These are phyloP conservation scores for Numenius arquata DNA, from an alignment of 2,113 vertebrate species.

Conservation along the genomic window DNA sequence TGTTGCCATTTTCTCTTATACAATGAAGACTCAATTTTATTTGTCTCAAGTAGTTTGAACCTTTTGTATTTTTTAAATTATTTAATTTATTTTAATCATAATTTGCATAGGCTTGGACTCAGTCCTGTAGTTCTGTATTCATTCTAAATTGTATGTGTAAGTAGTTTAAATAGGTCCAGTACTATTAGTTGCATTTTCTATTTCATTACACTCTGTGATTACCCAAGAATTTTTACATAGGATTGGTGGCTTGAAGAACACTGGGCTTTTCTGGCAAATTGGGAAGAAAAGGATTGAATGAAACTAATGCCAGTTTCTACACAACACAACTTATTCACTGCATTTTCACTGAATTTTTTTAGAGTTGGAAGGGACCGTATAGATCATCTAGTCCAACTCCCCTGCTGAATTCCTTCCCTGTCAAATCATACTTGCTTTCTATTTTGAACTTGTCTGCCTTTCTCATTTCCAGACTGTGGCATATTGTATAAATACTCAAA, in stretches of 20 bases:
- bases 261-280: background rate
- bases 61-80: background rate
- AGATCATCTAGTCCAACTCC: too few species aligned
- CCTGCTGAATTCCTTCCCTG: background rate
- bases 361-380: too few species aligned
- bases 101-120: background rate
- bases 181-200: background rate
- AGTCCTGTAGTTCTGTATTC: background rate
- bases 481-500: background rate
- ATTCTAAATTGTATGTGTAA: background rate
- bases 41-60: background rate
- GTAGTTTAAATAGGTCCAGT: background rate
- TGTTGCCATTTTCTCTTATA: background rate
- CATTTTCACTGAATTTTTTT: too few species aligned
- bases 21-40: background rate
- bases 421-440: background rate
- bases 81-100: background rate
- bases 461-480: accelerated
- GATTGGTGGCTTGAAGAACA: background rate
- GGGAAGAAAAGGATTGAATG: background rate
- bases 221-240: background rate
- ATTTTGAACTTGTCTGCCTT: background rate
- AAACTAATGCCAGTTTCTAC: background rate
- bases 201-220: background rate
- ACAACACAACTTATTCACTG: background rate